Base-by-base conservation (phyloP, 2,797 vertebrate genomes). In the Falco columbarius region DNA sequence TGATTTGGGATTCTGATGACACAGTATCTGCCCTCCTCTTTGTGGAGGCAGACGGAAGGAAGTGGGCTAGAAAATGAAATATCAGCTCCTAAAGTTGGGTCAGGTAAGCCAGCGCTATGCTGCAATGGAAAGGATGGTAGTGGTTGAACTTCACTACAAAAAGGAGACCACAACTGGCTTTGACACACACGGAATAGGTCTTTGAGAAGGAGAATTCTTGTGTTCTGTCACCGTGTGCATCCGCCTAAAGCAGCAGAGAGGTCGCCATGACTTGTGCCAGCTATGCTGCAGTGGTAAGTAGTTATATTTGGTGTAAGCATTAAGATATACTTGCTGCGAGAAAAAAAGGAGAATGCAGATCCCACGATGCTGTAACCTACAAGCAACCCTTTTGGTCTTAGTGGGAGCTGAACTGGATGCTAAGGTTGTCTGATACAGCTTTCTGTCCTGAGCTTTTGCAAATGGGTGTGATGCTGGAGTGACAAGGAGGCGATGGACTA, bases 61-160 rank as follows among this genome's bases (percentile, higher is more conserved):
- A 97, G 93, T 97, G 91, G 93, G 73, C 47, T 75, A 84, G 83
- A 86, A 94, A 65, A 89, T 44, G 67, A 88, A 73, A 5, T 58
- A 75, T 85, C 95, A 96, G 76, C 84, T 92, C 47, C 58, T 85
- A 65, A 75, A 51, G 61, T 75, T 5, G 1, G 74, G 79, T 90
- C 85, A 90, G 93, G 95, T 89, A 88, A 82, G 22, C 8, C 23
- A 49, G 46, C 67, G 44, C 21, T 11, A 8, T 27, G 51, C 71
- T 80, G 92, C 95, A 97, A 40, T 96, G 71, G 94, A 97, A 98
- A 98, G 42, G 90, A 7, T 91, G 86, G 26, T 83, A 94, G 87
- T 77, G 95, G 89, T 93, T 95, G 91, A 81, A 20, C 56, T 63
- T 80, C 21, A 13, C 70, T 97, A 98, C 98, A 98, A 98, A 98